These are phyloP conservation scores for Sus cebifrons DNA, from an alignment of 2,797 vertebrate genomes.

Conservation along the genomic window DNA sequence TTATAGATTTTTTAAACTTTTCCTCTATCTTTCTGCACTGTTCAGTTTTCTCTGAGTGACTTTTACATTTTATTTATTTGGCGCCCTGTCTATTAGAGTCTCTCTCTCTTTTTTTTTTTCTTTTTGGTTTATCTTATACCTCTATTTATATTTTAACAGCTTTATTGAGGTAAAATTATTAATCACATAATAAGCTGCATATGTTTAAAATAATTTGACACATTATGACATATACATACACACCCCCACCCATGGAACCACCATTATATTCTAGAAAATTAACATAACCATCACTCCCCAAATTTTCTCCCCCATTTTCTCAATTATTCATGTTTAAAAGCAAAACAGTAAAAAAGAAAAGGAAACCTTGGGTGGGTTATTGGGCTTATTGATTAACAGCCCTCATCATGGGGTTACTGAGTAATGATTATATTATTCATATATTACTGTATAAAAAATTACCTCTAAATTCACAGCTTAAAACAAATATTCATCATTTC, in stretches of 20 bases:
- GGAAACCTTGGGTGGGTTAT: background rate
- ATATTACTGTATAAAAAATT: background rate
- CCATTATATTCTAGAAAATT: background rate
- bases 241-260: background rate
- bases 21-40: background rate
- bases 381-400: background rate
- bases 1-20: background rate
- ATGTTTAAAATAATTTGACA: conserved; percentile 8
- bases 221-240: background rate
- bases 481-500: conserved; percentile 21
- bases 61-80: conserved; percentile 58
- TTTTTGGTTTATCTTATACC: background rate
- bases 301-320: background rate
- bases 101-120: background rate
- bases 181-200: background rate
- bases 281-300: background rate
- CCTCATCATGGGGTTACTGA: background rate
- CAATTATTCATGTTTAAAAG: conserved; percentile 14
- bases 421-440: conserved; percentile 23
- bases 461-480: background rate
- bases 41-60: conserved; percentile 10
- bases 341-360: conserved; percentile 33
- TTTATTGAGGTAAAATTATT: background rate
- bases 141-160: conserved; percentile 9
- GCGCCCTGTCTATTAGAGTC: background rate